Evolutionary conservation across 1,140 invertebrate genomes (phyloP), one percentile per base, ranked within the genome.

Genomic region (Drosophila sproati): DNA sequence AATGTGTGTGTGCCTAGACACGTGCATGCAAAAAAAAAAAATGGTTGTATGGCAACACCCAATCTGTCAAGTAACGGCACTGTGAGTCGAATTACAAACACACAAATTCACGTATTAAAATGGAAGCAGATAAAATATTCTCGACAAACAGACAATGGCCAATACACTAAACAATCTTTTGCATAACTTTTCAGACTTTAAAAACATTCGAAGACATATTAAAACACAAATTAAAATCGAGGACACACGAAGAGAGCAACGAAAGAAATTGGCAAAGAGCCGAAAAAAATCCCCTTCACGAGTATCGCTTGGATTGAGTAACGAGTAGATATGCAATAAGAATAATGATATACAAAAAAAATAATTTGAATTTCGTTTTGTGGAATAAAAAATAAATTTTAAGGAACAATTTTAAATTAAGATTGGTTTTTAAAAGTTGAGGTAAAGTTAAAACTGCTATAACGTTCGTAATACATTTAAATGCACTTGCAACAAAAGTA

Each of bases 1-100:
- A 20, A 20, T 20, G 20, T 20, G 20, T 20, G 20, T 20, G 20
- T 20, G 20, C 20, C 20, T 20, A 20, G 20, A 20, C 20, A 20
- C 20, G 20, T 20, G 20, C 20, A 20, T 20, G 47, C 4, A 2
- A 51, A 51, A 51, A 43, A n/a, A 37, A 52, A 52, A 55, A 37
- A 39, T 3, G 3, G 2, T 20, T 7, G 29, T 50, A n/a, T 34
- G 64, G 64, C 50, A 61, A 54, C 63, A 68, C 63, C 47, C 61
- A 28, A n/a, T 20, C 34, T 28, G 7, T 7, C 31, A 54, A 57
- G 54, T 75, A 75, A 75, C 73, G 73, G 68, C 54, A 57, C 60
- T 54, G 64, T 45, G 1, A 20, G 20, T 20, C 20, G 20, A 20
- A 20, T 7, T 8, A 57, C 45, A 35, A 7, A 47, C 32, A 59